Base-by-base conservation (phyloP, 2,888 invertebrate species). In the Mesodorylaimus sp. region DNA sequence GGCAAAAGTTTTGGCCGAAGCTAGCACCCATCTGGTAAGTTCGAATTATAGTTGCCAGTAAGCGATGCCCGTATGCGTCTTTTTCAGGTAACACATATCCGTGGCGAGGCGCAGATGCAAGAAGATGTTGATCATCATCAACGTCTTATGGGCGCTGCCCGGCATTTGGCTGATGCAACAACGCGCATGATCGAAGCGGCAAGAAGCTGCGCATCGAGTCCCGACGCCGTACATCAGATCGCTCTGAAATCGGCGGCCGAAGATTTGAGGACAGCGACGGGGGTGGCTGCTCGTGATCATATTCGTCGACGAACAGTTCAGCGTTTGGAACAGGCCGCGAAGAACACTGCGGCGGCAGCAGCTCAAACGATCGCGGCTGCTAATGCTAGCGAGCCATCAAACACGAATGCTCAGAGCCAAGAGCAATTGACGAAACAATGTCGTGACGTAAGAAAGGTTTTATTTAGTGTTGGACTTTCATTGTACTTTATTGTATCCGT, bases 81-180 rank as follows among this genome's bases (percentile, higher is more conserved):
- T 39, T 39, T 10, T 39, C 44, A 43, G 44, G 44, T 43, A 10
- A 43, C 26, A 61, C 83, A 83, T 59, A 91, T 97, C 62, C 88
- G 93, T 62, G 75, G 85, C 44, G 89, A 95, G 65, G 95, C 95
- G 0, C 89, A 89, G 62, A 76, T 77, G 37, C 80, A 85, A 61
- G 79, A 81, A 0, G 83, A 83, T 66, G 80, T 85, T 0, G 88
- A 88, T 49, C 75, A 81, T n/a, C 89, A 91, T 61, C 78, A 84
- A 55, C 77, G 84, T 51, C 70, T 97, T 47, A 69, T 97, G 43
- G 87, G 87, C 0, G 97, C 97, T 0, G 97, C 97, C 19, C 91
- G 91, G 66, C 76, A 83, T 37, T 66, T 76, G 16, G 95, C 95
- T 0, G 93, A 95, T 68, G 95, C 95, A 1, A 97, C 97, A 0